Evolutionary conservation across 2,888 invertebrate species (phyloP).

Genomic region (Lochmaea capreae): DNA sequence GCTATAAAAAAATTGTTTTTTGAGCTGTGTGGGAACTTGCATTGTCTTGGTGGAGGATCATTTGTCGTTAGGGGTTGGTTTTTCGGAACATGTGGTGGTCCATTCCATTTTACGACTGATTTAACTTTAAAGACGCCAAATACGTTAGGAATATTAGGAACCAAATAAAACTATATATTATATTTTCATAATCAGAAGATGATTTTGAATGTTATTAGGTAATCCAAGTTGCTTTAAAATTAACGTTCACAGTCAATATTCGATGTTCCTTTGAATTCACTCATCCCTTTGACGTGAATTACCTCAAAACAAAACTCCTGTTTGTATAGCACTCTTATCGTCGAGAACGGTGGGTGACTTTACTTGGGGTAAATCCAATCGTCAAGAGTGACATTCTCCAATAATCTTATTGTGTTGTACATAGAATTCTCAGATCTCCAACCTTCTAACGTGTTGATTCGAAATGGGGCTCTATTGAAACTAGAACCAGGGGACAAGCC

Average conservation of each 20-base stretch:
- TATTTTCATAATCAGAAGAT: too few species aligned
- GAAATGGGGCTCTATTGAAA: conserved; percentile 43
- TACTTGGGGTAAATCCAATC: conserved; percentile 39
- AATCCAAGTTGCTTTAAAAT: not conserved
- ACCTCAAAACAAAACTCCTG: conserved; percentile 13
- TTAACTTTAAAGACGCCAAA: too few species aligned
- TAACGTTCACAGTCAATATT: not conserved
- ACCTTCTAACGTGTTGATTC: conserved; percentile 48
- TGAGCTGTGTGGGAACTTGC: too few species aligned
- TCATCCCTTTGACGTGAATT: not conserved
- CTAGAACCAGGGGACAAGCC: conserved; percentile 37
- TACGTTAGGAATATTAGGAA: too few species aligned
- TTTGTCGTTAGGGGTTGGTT: too few species aligned
- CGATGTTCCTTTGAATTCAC: not conserved
- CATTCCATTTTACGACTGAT: too few species aligned
- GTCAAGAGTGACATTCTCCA: conserved; percentile 43
- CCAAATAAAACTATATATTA: too few species aligned
- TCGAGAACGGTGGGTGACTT: conserved; percentile 1
- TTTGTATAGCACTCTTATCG: conserved; percentile 6
- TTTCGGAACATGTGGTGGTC: too few species aligned
- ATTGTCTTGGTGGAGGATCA: too few species aligned
- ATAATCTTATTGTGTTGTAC: conserved; percentile 47
- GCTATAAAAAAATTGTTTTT: too few species aligned
- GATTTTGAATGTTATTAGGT: too few species aligned
- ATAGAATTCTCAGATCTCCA: conserved; percentile 31